A percentile compares a stretch with the other conserved stretches of the same genome.
phyloP scores from a whole-genome alignment of 2,797 vertebrate genomes.

The Lagorchestes hirsutus region DNA sequence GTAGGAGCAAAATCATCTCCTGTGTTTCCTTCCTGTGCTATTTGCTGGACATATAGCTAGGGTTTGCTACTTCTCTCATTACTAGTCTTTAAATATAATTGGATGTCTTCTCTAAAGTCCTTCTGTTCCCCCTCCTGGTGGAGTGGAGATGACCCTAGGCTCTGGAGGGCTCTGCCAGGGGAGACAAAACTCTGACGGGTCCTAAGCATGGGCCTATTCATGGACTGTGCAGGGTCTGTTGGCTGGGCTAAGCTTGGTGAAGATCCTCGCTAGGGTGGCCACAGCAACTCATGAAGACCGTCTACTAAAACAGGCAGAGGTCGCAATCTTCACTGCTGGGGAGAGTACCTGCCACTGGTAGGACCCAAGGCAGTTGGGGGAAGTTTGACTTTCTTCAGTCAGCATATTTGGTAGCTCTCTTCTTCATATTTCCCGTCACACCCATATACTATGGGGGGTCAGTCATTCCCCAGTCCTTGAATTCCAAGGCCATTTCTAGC shows the following conservation, averaged over 20 bases:
- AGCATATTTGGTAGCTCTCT: not conserved
- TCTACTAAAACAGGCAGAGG: not conserved
- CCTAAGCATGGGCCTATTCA: not conserved
- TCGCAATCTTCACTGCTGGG: no score
- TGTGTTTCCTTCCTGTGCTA: not conserved
- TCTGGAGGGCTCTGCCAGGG: not conserved
- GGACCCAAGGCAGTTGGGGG: not conserved
- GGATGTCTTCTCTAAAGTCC: not conserved
- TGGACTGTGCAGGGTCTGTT: not conserved
- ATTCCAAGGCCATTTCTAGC: not conserved
- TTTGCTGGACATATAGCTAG: not conserved
- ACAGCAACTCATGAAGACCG: not conserved
- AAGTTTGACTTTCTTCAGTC: not conserved
- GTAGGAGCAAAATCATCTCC: not conserved
- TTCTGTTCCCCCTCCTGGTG: not conserved
- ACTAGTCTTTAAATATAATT: no score
- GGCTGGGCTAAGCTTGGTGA: not conserved
- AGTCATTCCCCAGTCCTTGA: not conserved
- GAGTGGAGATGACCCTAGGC: not conserved
- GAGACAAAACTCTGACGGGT: not conserved
- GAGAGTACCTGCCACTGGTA: no score
- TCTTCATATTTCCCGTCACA: not conserved
- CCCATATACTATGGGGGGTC: not conserved
- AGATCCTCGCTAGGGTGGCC: not conserved
- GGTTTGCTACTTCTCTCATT: not conserved